Evolutionary conservation across 2,113 vertebrate genomes (phyloP), one percentile per base, ranked within the genome.

Genomic region (Lepus europaeus): DNA sequence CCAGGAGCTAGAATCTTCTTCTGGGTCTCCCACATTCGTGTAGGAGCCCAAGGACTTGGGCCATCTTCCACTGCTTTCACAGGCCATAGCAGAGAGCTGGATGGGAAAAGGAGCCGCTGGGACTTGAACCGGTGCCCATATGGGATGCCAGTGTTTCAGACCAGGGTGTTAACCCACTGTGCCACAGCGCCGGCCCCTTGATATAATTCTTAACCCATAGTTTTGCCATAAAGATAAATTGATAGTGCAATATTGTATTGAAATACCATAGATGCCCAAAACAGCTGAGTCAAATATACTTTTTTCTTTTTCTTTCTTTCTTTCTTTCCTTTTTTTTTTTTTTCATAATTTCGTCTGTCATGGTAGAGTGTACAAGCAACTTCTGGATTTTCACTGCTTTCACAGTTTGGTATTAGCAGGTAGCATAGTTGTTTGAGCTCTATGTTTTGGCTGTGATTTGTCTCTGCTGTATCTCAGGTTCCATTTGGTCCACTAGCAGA

Each of bases 401-500:
- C 70, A 90, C 56, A 90, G 79, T 51, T 83, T 85, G 61, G 76
- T 70, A 82, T 80, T n/a, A 84, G 82, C 74, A 95, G 90, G 69
- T 85, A 82, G 61, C n/a, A 83, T 53, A 78, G 51, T 31, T 86
- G 25, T 78, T 73, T 17, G 29, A 13, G 39, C 33, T 91, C 63
- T 69, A 61, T 66, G 29, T 56, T 76, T 85, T 66, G 78, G 23
- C 61, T 84, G 13, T 78, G 53, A 49, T 84, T n/a, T n/a, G 2
- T 69, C 9, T 29, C 45, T 70, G 39, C 11, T 56, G 95, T 74
- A 2, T 82, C 36, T 53, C 9, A 16, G 49, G 22, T 64, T 87
- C 39, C 19, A 31, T 74, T 70, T 74, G 8, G 16, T 68, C n/a
- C 6, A 56, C 31, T 36, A 92, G 68, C 29, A 53, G 68, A 63